phyloP scores from a whole-genome alignment of 2,888 invertebrate genomes.

The Phortica okadai region DNA sequence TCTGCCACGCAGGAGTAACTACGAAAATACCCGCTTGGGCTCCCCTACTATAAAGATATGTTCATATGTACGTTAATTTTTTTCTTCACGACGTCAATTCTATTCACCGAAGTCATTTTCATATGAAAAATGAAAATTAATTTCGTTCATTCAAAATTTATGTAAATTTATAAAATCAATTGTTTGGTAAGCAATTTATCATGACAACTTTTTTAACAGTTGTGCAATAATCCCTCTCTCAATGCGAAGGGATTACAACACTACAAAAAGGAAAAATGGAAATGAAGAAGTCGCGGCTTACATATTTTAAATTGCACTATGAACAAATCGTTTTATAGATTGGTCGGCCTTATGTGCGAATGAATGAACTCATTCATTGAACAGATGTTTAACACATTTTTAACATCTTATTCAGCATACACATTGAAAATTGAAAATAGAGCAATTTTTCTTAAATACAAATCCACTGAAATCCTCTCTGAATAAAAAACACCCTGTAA shows the following conservation, averaged over 20 bases:
- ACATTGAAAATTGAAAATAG: constrained; percentile 18
- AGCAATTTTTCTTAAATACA: constrained; percentile 4
- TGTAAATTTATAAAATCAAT: constrained; percentile 56
- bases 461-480: constrained; percentile 6
- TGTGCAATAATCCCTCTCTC: constrained; percentile 47
- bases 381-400: constrained; percentile 59
- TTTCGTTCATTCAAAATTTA: constrained; percentile 15
- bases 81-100: too few species aligned
- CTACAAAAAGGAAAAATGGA: neutral
- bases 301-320: constrained; percentile 18
- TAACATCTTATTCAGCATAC: constrained; percentile 53
- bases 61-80: too few species aligned
- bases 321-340: constrained; percentile 4
- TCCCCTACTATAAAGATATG: too few species aligned
- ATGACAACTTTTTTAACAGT: constrained; percentile 51
- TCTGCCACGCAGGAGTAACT: too few species aligned
- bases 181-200: constrained; percentile 36
- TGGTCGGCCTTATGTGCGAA: neutral
- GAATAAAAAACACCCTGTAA: neutral
- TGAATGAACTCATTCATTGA: constrained; percentile 39
- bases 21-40: too few species aligned
- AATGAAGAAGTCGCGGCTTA: constrained; percentile 11
- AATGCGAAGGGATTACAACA: neutral
- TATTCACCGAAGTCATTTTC: neutral
- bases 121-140: constrained; percentile 12